Conservation (phyloP, 2,113 vertebrate species). For the Pelobates fuscus region DNA sequence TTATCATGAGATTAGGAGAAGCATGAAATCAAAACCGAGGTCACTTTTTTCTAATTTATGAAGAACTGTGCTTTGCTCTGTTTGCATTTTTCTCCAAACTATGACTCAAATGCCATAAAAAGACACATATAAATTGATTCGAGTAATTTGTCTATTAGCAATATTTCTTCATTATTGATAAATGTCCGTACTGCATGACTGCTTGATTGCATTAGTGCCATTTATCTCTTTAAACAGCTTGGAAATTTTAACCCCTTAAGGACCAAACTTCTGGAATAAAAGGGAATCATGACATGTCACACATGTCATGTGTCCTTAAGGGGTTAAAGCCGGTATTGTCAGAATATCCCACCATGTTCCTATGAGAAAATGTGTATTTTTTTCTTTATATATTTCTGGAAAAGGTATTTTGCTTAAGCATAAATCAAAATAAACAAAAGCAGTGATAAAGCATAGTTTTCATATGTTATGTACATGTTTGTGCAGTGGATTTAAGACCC, state of each 20-base stretch:
- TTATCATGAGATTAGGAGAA: slow-evolving; percentile 3
- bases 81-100: slow-evolving; percentile 26
- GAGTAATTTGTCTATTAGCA: slow-evolving; percentile 6
- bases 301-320: too few relatives aligned
- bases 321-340: too few relatives aligned
- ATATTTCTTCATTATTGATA: slow-evolving; percentile 12
- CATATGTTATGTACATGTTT: too few relatives aligned
- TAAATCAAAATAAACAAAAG: not conserved
- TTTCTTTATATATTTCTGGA: not conserved
- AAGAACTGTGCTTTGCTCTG: not conserved
- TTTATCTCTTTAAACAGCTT: not conserved
- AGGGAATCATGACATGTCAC: too few relatives aligned
- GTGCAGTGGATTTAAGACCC: too few relatives aligned
- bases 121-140: slow-evolving; percentile 17
- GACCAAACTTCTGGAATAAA: too few relatives aligned
- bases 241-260: not conserved
- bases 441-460: too few relatives aligned
- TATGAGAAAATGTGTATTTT: not conserved
- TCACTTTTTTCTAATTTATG: slow-evolving; percentile 12
- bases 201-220: not conserved
- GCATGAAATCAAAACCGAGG: slow-evolving; percentile 5
- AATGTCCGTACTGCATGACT: not conserved
- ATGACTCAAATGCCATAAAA: not conserved
- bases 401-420: not conserved
- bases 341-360: not conserved